A percentile compares a stretch with the other conserved stretches of the same genome.
phyloP scores from a whole-genome alignment of 2,888 invertebrate genomes.

The Thysanoteuthis rhombus region DNA sequence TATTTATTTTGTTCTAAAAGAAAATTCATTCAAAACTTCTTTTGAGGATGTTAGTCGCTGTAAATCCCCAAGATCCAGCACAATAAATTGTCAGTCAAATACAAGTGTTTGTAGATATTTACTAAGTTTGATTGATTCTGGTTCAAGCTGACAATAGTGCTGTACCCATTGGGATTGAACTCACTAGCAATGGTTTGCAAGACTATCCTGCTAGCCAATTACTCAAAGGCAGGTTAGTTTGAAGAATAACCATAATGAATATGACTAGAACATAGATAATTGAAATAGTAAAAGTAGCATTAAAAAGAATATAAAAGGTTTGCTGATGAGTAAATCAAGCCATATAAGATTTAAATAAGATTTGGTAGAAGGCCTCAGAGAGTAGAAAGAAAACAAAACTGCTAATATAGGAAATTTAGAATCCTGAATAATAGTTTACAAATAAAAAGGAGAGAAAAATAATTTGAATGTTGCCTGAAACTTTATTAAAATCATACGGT shows the following conservation, averaged over 20 bases:
- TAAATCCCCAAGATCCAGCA: too few species aligned
- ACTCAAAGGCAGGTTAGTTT: not conserved
- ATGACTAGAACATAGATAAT: not conserved
- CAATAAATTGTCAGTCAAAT: too few species aligned
- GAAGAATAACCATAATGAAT: not conserved
- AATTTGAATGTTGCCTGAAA: constrained; percentile 25
- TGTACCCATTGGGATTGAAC: not conserved
- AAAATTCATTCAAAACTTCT: too few species aligned
- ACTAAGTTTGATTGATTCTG: too few species aligned
- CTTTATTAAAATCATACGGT: constrained; percentile 29
- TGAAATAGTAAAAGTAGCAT: not conserved
- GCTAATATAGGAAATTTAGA: too few species aligned
- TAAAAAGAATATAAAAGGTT: not conserved
- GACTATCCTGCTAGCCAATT: not conserved
- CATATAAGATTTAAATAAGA: not conserved
- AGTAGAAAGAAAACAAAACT: not conserved
- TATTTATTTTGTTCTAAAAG: too few species aligned
- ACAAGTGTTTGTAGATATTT: not conserved
- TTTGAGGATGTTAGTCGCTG: too few species aligned
- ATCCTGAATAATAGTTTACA: not conserved
- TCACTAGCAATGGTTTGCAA: not conserved
- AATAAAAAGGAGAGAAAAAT: not conserved
- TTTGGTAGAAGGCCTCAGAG: not conserved
- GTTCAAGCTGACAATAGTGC: too few species aligned
- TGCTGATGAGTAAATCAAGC: not conserved